phyloP scores from a whole-genome alignment of 2,797 vertebrate genomes.

The Crenichthys baileyi region DNA sequence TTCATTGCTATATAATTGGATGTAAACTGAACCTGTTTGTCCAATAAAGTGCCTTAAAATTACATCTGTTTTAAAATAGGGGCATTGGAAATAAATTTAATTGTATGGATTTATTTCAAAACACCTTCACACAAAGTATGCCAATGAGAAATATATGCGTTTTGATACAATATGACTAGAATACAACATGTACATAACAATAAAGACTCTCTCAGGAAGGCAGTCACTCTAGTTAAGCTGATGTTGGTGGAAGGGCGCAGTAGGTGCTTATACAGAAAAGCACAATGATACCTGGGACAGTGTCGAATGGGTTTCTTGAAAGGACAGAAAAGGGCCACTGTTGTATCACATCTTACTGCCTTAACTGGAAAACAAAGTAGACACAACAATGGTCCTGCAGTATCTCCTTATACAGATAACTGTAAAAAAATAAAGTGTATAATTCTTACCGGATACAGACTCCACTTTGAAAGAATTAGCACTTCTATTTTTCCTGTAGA shows the following conservation, averaged over 20 bases:
- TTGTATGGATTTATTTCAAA: background rate
- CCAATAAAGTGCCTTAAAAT: background rate
- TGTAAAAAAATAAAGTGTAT: background rate
- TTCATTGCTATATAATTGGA: background rate
- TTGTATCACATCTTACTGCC: slow-evolving; percentile 92
- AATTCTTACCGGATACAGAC: slow-evolving; percentile 88
- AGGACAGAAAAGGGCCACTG: slow-evolving; percentile 90
- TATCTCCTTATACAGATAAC: background rate
- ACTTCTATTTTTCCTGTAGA: slow-evolving; percentile 91
- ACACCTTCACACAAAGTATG: background rate
- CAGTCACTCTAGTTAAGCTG: background rate
- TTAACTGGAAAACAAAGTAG: slow-evolving; percentile 83
- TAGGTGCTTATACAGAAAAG: background rate
- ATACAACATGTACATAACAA: background rate
- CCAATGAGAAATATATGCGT: background rate
- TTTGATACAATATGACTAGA: background rate
- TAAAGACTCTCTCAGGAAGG: background rate
- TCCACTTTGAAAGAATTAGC: slow-evolving; percentile 96
- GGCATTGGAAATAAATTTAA: background rate
- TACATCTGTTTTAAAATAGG: background rate
- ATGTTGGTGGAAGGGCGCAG: too few species aligned
- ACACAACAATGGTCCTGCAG: background rate
- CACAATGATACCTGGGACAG: slow-evolving; percentile 89
- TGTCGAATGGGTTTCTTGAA: slow-evolving; percentile 92
- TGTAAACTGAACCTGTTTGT: background rate